These are phyloP conservation scores for Siniperca obscura DNA, from an alignment of 2,797 vertebrate genomes.

Conservation along the genomic window DNA sequence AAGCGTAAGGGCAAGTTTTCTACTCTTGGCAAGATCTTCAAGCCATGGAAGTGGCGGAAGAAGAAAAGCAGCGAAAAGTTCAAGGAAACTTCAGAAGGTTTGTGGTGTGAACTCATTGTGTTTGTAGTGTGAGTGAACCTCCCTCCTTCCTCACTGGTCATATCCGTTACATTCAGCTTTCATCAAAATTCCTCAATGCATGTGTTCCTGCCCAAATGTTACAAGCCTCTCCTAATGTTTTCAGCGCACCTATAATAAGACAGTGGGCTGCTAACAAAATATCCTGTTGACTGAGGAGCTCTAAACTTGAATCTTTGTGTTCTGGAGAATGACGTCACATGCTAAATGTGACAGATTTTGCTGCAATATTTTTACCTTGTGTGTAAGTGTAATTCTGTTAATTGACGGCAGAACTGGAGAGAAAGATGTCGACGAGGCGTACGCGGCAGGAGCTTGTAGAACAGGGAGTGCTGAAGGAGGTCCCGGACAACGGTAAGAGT, in stretches of 20 bases:
- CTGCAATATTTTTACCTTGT: neutral
- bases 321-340: conserved; percentile 20
- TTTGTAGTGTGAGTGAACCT: neutral
- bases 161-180: conserved; percentile 51
- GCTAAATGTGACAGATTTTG: neutral
- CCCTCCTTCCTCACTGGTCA: neutral
- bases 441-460: conserved; percentile 97
- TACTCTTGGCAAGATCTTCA: conserved; percentile 97
- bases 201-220: conserved; percentile 32
- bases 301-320: conserved; percentile 29
- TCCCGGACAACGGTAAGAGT: conserved; percentile 91
- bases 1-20: conserved; percentile 98
- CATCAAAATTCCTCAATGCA: conserved; percentile 44
- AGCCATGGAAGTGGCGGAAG: conserved; percentile 99
- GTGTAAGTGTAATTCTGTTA: conserved; percentile 53
- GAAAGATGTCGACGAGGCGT: conserved; percentile 98
- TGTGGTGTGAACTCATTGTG: conserved; percentile 54
- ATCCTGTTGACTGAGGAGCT: conserved; percentile 32
- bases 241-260: conserved; percentile 31
- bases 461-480: conserved; percentile 96
- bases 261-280: conserved; percentile 31
- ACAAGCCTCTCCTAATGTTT: conserved; percentile 3
- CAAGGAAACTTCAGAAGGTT: conserved; percentile 98
- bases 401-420: conserved; percentile 93
- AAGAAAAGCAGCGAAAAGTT: conserved; percentile 99